These are phyloP conservation scores for Isichthys henryi DNA, from an alignment of 2,113 vertebrate species.

Conservation along the genomic window DNA sequence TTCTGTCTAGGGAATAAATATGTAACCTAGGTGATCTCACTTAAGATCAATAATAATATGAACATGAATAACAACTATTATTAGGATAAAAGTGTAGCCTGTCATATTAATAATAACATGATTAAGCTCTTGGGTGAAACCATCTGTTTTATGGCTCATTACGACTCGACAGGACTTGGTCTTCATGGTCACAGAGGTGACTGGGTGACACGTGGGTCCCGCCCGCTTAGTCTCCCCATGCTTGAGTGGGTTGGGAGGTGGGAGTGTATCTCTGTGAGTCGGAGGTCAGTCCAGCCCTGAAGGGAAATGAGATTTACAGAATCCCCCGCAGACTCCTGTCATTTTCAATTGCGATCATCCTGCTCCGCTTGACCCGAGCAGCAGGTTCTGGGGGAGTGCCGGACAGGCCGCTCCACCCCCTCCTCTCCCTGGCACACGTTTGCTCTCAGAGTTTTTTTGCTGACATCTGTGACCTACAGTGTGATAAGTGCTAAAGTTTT, in stretches of 20 bases:
- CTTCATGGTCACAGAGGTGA: not conserved
- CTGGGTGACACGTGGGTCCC: not conserved
- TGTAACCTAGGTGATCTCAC: not conserved
- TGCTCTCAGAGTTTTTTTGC: not conserved
- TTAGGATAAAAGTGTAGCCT: not conserved
- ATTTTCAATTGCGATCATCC: slow-evolving; percentile 28
- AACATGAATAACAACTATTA: not conserved
- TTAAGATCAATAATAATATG: not conserved
- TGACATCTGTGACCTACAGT: not conserved
- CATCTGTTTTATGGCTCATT: not conserved
- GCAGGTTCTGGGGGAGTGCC: not conserved
- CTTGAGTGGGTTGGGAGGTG: not conserved
- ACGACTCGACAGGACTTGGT: not conserved
- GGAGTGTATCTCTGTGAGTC: not conserved
- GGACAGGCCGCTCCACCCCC: too few relatives aligned
- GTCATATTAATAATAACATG: not conserved
- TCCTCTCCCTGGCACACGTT: not conserved
- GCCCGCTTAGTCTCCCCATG: not conserved
- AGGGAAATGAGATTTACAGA: slow-evolving; percentile 18
- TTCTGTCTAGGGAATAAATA: not conserved
- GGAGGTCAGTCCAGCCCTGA: not conserved
- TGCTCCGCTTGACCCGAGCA: not conserved
- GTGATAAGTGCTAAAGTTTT: not conserved
- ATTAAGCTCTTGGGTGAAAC: not conserved
- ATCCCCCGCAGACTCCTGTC: slow-evolving; percentile 14